phyloP scores from a whole-genome alignment of 2,888 invertebrate genomes.

The Papilio protenor region DNA sequence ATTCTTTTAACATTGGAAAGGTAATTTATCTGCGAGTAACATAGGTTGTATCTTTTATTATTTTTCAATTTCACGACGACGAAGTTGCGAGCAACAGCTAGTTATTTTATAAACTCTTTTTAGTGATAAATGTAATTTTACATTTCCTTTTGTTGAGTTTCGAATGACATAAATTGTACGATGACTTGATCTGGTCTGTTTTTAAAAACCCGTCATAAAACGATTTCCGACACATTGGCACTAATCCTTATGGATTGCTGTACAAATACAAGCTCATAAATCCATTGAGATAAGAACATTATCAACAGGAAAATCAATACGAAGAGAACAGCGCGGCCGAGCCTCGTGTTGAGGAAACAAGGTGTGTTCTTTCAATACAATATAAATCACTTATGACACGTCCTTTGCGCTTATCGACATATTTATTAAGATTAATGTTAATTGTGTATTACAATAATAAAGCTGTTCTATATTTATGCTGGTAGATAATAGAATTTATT shows the following conservation, averaged over 20 bases:
- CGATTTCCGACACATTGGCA: slow-evolving; percentile 32
- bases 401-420: not conserved
- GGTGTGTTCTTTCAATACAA: slow-evolving; percentile 3
- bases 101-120: not conserved
- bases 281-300: slow-evolving; percentile 51
- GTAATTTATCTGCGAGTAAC: too few relatives aligned
- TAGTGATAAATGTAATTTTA: not conserved
- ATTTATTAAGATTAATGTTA: slow-evolving; percentile 19
- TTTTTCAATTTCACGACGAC: too few relatives aligned
- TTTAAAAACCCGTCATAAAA: not conserved
- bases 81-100: too few relatives aligned
- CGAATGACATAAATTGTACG: not conserved
- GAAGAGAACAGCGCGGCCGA: slow-evolving; percentile 44
- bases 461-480: not conserved
- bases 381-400: slow-evolving; percentile 33
- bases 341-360: slow-evolving; percentile 41
- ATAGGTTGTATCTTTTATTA: too few relatives aligned
- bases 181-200: not conserved
- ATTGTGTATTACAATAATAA: not conserved
- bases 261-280: slow-evolving; percentile 50
- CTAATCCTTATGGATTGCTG: slow-evolving; percentile 46
- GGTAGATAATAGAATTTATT: not conserved
- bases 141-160: not conserved
- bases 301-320: slow-evolving; percentile 47
- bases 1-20: too few relatives aligned